Conservation (phyloP, 2,888 invertebrate species). For the Abscondita cerata region DNA sequence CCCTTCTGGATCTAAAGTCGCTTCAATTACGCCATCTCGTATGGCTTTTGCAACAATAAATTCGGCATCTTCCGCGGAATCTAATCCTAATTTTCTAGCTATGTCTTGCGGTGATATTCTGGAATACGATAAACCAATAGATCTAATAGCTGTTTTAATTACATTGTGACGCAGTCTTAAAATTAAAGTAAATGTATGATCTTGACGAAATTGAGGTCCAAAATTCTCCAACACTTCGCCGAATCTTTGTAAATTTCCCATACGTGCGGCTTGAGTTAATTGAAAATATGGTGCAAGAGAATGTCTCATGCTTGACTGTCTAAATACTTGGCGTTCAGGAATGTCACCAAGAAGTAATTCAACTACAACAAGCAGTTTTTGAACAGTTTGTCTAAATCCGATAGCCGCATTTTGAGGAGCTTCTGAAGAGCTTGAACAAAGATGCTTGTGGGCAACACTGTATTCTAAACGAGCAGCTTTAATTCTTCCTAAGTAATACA, state of each 20-base stretch:
- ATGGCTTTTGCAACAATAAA: slow-evolving; percentile 99
- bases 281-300: slow-evolving; percentile 96
- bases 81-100: slow-evolving; percentile 90
- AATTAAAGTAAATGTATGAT: slow-evolving; percentile 96
- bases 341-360: slow-evolving; percentile 96
- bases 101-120: slow-evolving; percentile 95
- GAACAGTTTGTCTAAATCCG: slow-evolving; percentile 97
- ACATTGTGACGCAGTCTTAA: slow-evolving; percentile 97
- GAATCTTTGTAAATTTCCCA: slow-evolving; percentile 94
- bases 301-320: slow-evolving; percentile 87
- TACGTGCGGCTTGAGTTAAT: slow-evolving; percentile 94
- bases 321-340: slow-evolving; percentile 94
- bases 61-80: slow-evolving; percentile 97
- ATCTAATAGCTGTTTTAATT: slow-evolving; percentile 96
- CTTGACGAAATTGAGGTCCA: slow-evolving; percentile 89
- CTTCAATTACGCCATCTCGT: slow-evolving; percentile 98
- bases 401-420: slow-evolving; percentile 98
- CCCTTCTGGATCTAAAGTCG: slow-evolving; percentile 92
- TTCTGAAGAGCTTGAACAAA: slow-evolving; percentile 94
- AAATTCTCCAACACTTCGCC: slow-evolving; percentile 91
- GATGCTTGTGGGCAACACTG: slow-evolving; percentile 95
- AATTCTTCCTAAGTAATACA: slow-evolving; percentile 96
- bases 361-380: slow-evolving; percentile 93
- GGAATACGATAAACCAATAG: slow-evolving; percentile 96
- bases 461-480: slow-evolving; percentile 98